Conservation (phyloP, 2,888 invertebrate species). For the Nasonia oneida region DNA sequence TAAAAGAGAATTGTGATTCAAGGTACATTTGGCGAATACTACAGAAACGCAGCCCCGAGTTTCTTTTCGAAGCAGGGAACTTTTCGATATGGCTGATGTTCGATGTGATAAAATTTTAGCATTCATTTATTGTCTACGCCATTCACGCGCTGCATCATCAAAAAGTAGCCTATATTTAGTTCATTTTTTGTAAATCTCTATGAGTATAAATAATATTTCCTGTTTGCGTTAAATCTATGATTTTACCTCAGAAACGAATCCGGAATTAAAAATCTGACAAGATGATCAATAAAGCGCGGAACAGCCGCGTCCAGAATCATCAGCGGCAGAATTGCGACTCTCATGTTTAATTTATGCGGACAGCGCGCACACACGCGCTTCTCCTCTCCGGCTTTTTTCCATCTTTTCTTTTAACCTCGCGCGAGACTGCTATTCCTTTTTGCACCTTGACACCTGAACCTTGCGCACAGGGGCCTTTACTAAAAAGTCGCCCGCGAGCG, state of each 20-base stretch:
- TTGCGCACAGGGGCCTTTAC: slow-evolving; percentile 54
- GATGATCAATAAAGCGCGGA: slow-evolving; percentile 15
- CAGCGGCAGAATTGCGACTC: not conserved
- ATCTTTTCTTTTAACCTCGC: slow-evolving; percentile 63
- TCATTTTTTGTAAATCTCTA: too few relatives aligned
- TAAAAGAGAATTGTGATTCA: not conserved
- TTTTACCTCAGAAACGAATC: not conserved
- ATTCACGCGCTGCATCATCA: not conserved
- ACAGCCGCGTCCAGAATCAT: not conserved
- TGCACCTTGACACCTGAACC: slow-evolving; percentile 69
- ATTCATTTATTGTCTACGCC: not conserved
- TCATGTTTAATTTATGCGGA: slow-evolving; percentile 45
- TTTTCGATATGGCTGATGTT: not conserved
- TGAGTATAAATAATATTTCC: too few relatives aligned
- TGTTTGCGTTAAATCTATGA: not conserved
- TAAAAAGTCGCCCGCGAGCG: slow-evolving; percentile 62
- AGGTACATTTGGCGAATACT: not conserved
- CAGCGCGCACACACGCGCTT: not conserved
- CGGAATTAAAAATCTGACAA: not conserved
- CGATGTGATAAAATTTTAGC: not conserved
- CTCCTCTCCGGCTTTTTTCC: slow-evolving; percentile 48
- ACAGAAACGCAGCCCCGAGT: not conserved
- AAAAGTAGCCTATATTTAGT: too few relatives aligned
- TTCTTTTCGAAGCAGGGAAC: not conserved
- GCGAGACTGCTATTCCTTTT: slow-evolving; percentile 53